These are phyloP conservation scores for Drosophila austrosaltans DNA, from an alignment of 2,888 invertebrate genomes.

Conservation along the genomic window DNA sequence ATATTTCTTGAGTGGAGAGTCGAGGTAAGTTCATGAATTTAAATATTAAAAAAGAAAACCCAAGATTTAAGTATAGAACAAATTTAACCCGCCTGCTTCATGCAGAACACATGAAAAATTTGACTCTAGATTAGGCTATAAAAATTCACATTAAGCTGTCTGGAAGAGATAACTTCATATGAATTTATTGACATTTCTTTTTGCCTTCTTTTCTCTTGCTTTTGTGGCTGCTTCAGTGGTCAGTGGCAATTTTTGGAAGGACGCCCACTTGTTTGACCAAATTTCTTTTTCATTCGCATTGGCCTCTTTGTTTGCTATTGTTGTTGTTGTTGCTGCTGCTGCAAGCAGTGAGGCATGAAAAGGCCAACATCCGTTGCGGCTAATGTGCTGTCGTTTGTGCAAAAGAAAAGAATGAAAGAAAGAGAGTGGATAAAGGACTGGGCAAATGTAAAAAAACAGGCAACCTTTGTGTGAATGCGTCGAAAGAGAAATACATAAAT, in stretches of 20 bases:
- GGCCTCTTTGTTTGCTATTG: slow-evolving; percentile 36
- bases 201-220: neutral
- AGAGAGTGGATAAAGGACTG: slow-evolving; percentile 21
- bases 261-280: slow-evolving; percentile 56
- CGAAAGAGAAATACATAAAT: slow-evolving; percentile 65
- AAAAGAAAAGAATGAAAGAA: slow-evolving; percentile 10
- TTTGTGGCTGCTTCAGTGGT: slow-evolving; percentile 35
- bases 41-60: slow-evolving; percentile 25
- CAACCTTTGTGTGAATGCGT: slow-evolving; percentile 60
- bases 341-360: slow-evolving; percentile 64
- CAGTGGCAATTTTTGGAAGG: slow-evolving; percentile 31
- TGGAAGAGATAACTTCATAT: slow-evolving; percentile 75
- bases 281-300: slow-evolving; percentile 32
- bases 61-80: slow-evolving; percentile 27
- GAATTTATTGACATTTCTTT: slow-evolving; percentile 73
- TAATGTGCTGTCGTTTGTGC: slow-evolving; percentile 71
- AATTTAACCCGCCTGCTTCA: slow-evolving; percentile 32
- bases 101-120: slow-evolving; percentile 48
- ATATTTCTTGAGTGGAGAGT: slow-evolving; percentile 17
- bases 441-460: neutral
- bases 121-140: slow-evolving; percentile 68
- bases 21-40: slow-evolving; percentile 60
- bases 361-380: slow-evolving; percentile 76
- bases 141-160: slow-evolving; percentile 75
- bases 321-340: slow-evolving; percentile 32